Conservation (phyloP, 2,888 invertebrate species). For the Nomada ruficornis region DNA sequence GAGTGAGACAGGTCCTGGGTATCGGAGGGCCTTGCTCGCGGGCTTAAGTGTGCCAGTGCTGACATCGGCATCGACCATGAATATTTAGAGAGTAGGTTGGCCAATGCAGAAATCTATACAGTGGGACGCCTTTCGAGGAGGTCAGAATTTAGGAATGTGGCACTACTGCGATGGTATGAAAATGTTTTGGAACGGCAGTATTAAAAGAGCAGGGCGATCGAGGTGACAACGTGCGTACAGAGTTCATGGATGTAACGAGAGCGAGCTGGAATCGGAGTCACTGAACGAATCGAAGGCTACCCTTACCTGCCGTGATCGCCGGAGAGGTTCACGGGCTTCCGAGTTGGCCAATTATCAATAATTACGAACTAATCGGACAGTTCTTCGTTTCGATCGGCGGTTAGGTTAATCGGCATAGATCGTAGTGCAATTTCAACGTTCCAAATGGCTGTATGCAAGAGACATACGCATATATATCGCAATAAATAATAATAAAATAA, state of each 20-base stretch:
- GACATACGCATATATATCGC: too few species aligned
- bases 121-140: too few species aligned
- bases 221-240: neutral
- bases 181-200: neutral
- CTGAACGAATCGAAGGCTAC: conserved; percentile 65
- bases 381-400: too few species aligned
- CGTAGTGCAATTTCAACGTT: too few species aligned
- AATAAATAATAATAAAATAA: too few species aligned
- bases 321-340: conserved; percentile 30
- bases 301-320: conserved; percentile 20
- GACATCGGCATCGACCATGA: conserved; percentile 18
- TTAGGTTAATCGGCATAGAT: too few species aligned
- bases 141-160: too few species aligned
- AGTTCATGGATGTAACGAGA: conserved; percentile 15
- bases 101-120: too few species aligned
- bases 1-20: neutral
- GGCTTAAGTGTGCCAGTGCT: conserved; percentile 39
- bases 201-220: conserved; percentile 7
- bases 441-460: too few species aligned
- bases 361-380: neutral
- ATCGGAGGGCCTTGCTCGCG: neutral
- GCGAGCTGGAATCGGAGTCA: conserved; percentile 57
- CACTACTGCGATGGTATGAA: too few species aligned
- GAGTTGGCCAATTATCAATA: conserved; percentile 37
- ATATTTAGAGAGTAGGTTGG: neutral